These are phyloP conservation scores for Apodemia duryi DNA, from an alignment of 2,888 invertebrate species.

Conservation along the genomic window DNA sequence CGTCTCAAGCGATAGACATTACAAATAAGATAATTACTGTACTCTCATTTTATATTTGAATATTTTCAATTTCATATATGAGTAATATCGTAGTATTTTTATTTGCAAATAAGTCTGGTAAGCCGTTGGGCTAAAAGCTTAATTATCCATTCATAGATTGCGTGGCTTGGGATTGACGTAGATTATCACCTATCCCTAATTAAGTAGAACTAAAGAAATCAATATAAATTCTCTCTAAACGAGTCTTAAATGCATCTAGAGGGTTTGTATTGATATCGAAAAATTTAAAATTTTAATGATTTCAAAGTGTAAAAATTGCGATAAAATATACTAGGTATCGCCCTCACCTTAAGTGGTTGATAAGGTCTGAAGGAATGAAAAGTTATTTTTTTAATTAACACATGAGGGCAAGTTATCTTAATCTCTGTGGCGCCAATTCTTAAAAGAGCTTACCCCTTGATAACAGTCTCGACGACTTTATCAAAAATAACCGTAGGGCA, in stretches of 20 bases:
- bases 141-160: conserved; percentile 4
- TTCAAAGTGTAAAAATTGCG: conserved; percentile 65
- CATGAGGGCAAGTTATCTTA: conserved; percentile 71
- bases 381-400: conserved; percentile 75
- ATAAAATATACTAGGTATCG: conserved; percentile 56
- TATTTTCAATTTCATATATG: not conserved
- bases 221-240: conserved; percentile 22
- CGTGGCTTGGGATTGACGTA: not conserved
- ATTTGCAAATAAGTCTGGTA: not conserved
- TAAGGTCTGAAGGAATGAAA: conserved; percentile 56
- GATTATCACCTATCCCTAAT: conserved; percentile 26
- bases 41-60: too few relatives aligned
- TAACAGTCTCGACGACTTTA: conserved; percentile 64
- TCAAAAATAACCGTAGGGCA: conserved; percentile 55
- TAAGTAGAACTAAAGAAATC: conserved; percentile 25
- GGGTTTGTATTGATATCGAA: conserved; percentile 28
- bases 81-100: not conserved
- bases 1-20: too few relatives aligned
- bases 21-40: too few relatives aligned
- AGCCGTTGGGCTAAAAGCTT: not conserved
- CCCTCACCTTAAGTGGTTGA: conserved; percentile 67
- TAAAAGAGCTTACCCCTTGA: conserved; percentile 66
- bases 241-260: conserved; percentile 24
- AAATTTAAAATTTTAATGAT: conserved; percentile 52
- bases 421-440: conserved; percentile 75